Base-by-base conservation (phyloP, 2,888 invertebrate genomes). In the Brenthis daphne region DNA sequence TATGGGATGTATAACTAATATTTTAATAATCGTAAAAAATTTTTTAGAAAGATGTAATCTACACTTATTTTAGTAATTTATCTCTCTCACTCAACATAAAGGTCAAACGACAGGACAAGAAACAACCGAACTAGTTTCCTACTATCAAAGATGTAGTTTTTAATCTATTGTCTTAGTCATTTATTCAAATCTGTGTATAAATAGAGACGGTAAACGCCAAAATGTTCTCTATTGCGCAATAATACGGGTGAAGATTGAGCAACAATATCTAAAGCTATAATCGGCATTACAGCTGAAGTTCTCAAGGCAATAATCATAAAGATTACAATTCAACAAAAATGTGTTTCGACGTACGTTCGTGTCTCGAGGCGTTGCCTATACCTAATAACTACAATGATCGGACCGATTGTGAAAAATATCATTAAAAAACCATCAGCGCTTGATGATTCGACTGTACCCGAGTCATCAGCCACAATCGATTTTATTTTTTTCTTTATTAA, bases 371-470 rank as follows among this genome's bases (percentile, higher is more conserved):
- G 82, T 86, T 82, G 85, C 84, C 88, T 89, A 88, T 87, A 89
- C 87, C 90, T 90, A 92, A 91, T 90, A 92, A 88, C 92, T 90
- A 86, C 90, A 89, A 90, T 90, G 90, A 92, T 92, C 90, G 87
- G 82, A 74, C 85, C 90, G 90, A 92, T 92, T 92, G 92, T 92
- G 92, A 93, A 93, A 93, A 92, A 93, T 93, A 93, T 93, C 93
- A 93, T 93, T 93, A 93, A 93, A 93, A 93, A 92, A 90, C 90
- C 92, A 93, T 93, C 93, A 93, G 89, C 82, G 87, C 82, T 85
- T 87, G 90, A 90, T 90, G 91, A 90, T 92, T 91, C 87, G 87
- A 86, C 85, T 87, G 88, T 83, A 82, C 85, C 84, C 83, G 58
- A 60, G 83, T 86, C 90, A 89, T 89, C 90, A 90, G 85, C 88